These are phyloP conservation scores for Rhinophrynus dorsalis DNA, from an alignment of 2,797 vertebrate genomes.

Conservation along the genomic window DNA sequence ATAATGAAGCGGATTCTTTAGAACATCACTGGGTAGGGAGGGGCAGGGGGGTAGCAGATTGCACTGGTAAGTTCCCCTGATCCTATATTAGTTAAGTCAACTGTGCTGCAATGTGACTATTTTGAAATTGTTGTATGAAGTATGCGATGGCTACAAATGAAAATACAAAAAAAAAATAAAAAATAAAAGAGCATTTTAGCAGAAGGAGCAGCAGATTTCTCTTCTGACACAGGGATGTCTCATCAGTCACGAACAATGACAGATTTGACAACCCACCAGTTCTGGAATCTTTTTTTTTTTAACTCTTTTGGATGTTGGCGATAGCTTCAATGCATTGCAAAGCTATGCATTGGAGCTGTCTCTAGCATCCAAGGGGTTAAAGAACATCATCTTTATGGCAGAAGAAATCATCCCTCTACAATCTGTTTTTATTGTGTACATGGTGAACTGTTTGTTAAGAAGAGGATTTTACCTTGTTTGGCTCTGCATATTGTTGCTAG, in stretches of 20 bases:
- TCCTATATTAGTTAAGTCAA: constrained; percentile 35
- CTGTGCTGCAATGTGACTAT: constrained; percentile 31
- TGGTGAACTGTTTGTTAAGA: not conserved
- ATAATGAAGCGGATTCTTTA: too few relatives aligned
- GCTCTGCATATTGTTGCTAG: not conserved
- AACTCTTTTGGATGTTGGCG: too few relatives aligned
- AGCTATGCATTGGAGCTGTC: too few relatives aligned
- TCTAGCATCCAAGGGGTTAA: too few relatives aligned
- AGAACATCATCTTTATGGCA: constrained; percentile 9
- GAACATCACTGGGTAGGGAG: too few relatives aligned
- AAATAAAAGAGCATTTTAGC: constrained; percentile 24
- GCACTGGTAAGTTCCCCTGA: constrained; percentile 22
- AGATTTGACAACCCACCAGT: constrained; percentile 43
- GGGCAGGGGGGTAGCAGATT: constrained; percentile 24
- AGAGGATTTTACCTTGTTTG: not conserved
- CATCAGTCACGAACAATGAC: constrained; percentile 42
- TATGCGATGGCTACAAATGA: not conserved
- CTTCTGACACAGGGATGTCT: constrained; percentile 22
- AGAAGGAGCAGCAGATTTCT: constrained; percentile 39
- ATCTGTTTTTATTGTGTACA: constrained; percentile 27
- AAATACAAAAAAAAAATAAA: constrained; percentile 15
- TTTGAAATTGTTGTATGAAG: not conserved
- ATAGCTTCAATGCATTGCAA: too few relatives aligned
- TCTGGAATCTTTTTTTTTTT: constrained; percentile 39
- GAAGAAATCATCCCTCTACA: constrained; percentile 38